Evolutionary conservation across 2,113 vertebrate genomes (phyloP), one percentile per base, ranked within the genome.

Genomic region (Silurus glanis): DNA sequence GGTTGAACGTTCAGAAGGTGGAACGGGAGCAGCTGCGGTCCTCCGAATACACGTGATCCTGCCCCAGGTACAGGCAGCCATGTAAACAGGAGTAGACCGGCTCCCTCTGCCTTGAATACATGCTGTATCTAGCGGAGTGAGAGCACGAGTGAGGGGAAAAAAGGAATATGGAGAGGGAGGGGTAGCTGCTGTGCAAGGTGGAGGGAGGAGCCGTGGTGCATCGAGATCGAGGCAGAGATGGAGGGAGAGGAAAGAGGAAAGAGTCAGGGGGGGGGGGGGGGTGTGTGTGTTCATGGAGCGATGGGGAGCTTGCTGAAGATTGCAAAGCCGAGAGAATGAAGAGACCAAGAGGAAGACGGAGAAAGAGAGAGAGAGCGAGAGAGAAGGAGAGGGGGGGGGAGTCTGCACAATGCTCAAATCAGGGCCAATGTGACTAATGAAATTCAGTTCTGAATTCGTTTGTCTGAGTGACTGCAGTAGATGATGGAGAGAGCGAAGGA

Each of bases 21-120:
- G 91, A 93, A 91, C 88, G 84, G 86, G 90, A 88, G 90, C 85
- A 91, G 91, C 91, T 88, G 91, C 90, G 53, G 87, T 93, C 91
- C 92, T 91, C 90, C 90, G 91, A 92, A 94, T 91, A 92, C 85
- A 90, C 89, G 93, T 92, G 92, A 94, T 94, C 91, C 93, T 87
- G 90, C 91, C 87, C 92, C 92, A 90, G 90, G 90, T 92, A 92
- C 92, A 91, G 91, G 92, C 92, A 93, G 92, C 93, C 93, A 94
- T 94, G 93, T 94, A 94, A 95, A 94, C 93, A 94, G 93, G 92
- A 92, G 86, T 89, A 88, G 91, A 87, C 92, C 93, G 92, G 90
- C 94, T 93, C 91, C 76, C 92, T 92, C 91, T 86, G 91, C 85
- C 91, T 93, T 91, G 92, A 92, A 94, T 93, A 90, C 94, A 95